A percentile compares a stretch with the other conserved stretches of the same genome.
phyloP scores from a whole-genome alignment of 2,888 invertebrate species.

The Epinotia ramella region DNA sequence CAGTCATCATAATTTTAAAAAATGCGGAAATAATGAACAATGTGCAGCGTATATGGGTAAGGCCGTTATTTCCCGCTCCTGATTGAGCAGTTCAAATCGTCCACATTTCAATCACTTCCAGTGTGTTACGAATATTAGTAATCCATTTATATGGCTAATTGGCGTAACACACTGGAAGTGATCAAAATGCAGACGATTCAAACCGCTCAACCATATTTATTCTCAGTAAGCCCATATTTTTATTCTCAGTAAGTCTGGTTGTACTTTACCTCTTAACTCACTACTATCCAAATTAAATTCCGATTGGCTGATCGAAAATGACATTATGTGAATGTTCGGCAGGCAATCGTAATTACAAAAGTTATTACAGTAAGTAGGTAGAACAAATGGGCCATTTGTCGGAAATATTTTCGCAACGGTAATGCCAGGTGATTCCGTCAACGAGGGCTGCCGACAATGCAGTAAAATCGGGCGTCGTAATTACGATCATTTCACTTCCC shows the following conservation, averaged over 20 bases:
- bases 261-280: neutral
- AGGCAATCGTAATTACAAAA: slow-evolving; percentile 76
- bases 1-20: too few relatives aligned
- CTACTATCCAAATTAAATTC: slow-evolving; percentile 23
- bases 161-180: too few relatives aligned
- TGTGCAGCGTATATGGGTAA: too few relatives aligned
- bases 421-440: slow-evolving; percentile 81
- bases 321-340: slow-evolving; percentile 62
- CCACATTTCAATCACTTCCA: too few relatives aligned
- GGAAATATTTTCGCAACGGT: slow-evolving; percentile 78
- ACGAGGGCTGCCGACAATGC: slow-evolving; percentile 75
- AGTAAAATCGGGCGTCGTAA: slow-evolving; percentile 78
- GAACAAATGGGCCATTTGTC: slow-evolving; percentile 78
- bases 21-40: too few relatives aligned
- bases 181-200: too few relatives aligned
- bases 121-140: too few relatives aligned
- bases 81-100: too few relatives aligned
- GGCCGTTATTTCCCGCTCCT: too few relatives aligned
- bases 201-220: too few relatives aligned
- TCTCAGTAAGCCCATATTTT: neutral
- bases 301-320: slow-evolving; percentile 33
- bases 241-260: neutral
- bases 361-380: slow-evolving; percentile 72
- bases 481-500: slow-evolving; percentile 79
- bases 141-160: too few relatives aligned